Conservation (phyloP, 2,113 vertebrate genomes). For the Polypterus bichir region DNA sequence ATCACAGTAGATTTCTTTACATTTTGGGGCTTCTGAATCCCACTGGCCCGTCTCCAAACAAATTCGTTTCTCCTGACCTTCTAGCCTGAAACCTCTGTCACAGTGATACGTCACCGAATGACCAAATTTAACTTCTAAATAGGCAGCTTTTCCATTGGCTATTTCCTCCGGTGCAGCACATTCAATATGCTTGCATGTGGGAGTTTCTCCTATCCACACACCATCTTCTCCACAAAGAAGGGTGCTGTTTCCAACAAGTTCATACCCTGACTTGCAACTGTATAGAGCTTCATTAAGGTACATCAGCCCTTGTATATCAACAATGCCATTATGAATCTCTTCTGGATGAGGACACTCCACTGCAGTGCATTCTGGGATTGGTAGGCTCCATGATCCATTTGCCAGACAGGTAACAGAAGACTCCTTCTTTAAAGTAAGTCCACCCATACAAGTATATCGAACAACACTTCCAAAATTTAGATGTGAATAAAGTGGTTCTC, state of each 20-base stretch:
- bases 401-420: slow-evolving; percentile 57
- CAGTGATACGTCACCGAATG: slow-evolving; percentile 72
- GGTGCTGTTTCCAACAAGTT: slow-evolving; percentile 71
- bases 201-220: slow-evolving; percentile 81
- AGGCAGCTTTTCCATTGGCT: slow-evolving; percentile 59
- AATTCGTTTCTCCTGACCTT: slow-evolving; percentile 61
- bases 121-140: slow-evolving; percentile 65
- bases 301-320: slow-evolving; percentile 90
- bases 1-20: slow-evolving; percentile 69
- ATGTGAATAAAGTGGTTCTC: slow-evolving; percentile 44
- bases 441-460: slow-evolving; percentile 74
- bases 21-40: slow-evolving; percentile 59
- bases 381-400: slow-evolving; percentile 69
- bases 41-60: slow-evolving; percentile 77
- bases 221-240: slow-evolving; percentile 83
- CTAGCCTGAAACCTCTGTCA: slow-evolving; percentile 69
- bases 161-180: slow-evolving; percentile 70
- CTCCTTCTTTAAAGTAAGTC: slow-evolving; percentile 67
- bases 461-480: slow-evolving; percentile 63
- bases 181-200: slow-evolving; percentile 72
- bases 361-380: slow-evolving; percentile 76
- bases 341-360: slow-evolving; percentile 88
- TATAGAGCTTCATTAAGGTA: slow-evolving; percentile 90
- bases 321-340: slow-evolving; percentile 75
- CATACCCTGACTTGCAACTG: slow-evolving; percentile 78